phyloP scores from a whole-genome alignment of 2,113 vertebrate genomes.

The Phyllopteryx taeniolatus region DNA sequence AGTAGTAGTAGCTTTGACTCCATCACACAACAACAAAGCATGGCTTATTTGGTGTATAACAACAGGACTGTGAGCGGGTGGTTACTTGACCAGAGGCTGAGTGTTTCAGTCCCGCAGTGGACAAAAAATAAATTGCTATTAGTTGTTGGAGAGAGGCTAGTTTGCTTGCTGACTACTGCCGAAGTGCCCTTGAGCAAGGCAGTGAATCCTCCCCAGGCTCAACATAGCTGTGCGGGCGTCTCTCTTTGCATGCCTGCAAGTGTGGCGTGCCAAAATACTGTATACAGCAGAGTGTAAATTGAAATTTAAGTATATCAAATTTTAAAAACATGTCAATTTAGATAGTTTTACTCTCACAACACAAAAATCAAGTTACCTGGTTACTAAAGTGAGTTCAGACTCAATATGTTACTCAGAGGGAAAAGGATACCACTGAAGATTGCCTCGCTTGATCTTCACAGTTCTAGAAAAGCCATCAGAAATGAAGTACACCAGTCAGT shows the following conservation, averaged over 20 bases:
- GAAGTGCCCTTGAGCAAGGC: not conserved
- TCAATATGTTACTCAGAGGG: not conserved
- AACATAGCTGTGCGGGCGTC: too few species aligned
- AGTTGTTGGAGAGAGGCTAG: not conserved
- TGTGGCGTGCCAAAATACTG: not conserved
- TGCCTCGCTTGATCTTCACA: constrained; percentile 68
- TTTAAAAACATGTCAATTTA: not conserved
- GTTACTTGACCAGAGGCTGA: not conserved
- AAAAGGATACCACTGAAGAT: constrained; percentile 77
- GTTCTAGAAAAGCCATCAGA: constrained; percentile 50
- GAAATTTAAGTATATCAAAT: not conserved
- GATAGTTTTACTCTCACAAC: not conserved
- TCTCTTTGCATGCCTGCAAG: too few species aligned
- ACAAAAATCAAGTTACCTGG: not conserved
- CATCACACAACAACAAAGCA: not conserved
- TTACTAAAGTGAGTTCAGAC: not conserved
- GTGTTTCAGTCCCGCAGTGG: not conserved
- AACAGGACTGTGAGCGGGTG: too few species aligned
- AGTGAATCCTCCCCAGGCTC: not conserved
- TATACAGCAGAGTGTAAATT: not conserved
- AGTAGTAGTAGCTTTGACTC: too few species aligned
- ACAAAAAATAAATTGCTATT: not conserved
- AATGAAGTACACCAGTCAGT: not conserved
- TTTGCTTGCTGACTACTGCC: not conserved
- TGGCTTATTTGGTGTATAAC: too few species aligned